phyloP scores from a whole-genome alignment of 2,797 vertebrate species.

The Gallinago nigripennis region DNA sequence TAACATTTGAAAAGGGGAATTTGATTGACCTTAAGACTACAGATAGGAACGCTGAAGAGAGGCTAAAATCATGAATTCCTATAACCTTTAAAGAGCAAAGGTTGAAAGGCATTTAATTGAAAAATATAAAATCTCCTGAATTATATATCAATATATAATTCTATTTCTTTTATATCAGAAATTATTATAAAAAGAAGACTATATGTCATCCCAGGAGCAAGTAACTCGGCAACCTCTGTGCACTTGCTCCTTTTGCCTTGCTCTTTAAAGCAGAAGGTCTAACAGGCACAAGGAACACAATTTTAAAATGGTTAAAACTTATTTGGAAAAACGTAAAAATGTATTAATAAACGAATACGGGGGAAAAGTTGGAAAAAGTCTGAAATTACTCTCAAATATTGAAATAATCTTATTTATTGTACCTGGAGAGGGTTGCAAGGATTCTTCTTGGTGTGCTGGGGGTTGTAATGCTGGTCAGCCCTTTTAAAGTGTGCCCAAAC shows the following conservation, averaged over 20 bases:
- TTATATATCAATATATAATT: slow-evolving; percentile 62
- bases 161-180: slow-evolving; percentile 54
- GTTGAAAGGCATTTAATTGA: slow-evolving; percentile 64
- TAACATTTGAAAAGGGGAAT: slow-evolving; percentile 70
- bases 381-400: not conserved
- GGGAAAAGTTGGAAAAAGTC: not conserved
- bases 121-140: slow-evolving; percentile 60
- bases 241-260: not conserved
- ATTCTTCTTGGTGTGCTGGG: not conserved
- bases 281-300: not conserved
- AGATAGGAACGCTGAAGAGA: slow-evolving; percentile 51
- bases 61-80: slow-evolving; percentile 63
- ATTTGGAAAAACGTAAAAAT: not conserved
- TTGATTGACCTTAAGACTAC: slow-evolving; percentile 69
- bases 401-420: accelerated
- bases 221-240: not conserved
- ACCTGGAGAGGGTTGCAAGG: not conserved
- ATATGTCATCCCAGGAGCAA: slow-evolving; percentile 31
- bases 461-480: accelerated
- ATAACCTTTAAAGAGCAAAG: slow-evolving; percentile 72
- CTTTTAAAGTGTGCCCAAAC: not conserved
- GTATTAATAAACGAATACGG: not conserved
- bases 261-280: not conserved
- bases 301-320: not conserved
- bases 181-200: slow-evolving; percentile 43